phyloP scores from a whole-genome alignment of 2,797 vertebrate species.

The Rhabdomys pumilio region DNA sequence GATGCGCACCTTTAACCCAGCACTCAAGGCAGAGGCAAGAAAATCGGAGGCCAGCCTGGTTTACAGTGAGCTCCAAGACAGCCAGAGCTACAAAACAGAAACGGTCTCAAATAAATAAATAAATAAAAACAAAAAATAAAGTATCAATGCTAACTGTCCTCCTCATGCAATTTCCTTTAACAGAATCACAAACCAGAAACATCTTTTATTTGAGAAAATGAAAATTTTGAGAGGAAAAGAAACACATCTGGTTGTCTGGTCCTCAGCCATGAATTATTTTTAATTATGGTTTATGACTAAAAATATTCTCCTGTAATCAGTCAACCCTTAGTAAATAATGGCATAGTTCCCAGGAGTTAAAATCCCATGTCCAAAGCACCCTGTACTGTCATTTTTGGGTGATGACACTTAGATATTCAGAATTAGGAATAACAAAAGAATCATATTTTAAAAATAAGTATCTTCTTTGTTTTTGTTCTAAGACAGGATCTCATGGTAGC shows the following conservation, averaged over 20 bases:
- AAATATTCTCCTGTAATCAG: conserved; percentile 61
- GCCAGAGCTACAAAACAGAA: neutral
- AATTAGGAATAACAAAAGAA: neutral
- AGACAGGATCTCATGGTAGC: neutral
- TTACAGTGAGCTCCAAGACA: neutral
- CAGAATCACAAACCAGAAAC: neutral
- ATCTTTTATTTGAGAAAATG: conserved; percentile 46
- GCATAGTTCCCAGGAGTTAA: conserved; percentile 23
- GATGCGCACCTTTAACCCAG: neutral
- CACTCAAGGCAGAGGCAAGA: neutral
- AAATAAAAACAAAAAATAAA: no score
- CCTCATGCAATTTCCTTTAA: neutral
- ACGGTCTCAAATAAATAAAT: neutral
- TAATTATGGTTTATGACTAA: conserved; percentile 62
- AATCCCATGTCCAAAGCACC: neutral
- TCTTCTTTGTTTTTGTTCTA: neutral
- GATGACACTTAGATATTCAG: neutral
- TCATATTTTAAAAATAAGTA: neutral
- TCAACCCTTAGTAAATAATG: conserved; percentile 59
- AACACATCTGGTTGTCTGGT: conserved; percentile 38
- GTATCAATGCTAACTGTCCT: neutral
- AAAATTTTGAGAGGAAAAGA: conserved; percentile 48
- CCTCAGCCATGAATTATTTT: conserved; percentile 56
- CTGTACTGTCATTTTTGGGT: neutral
- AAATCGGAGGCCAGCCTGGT: neutral